Percentiles rank a stretch among this genome's conserved stretches.
phyloP scores from a whole-genome alignment of 2,797 vertebrate species.

The Sternotherus odoratus region DNA sequence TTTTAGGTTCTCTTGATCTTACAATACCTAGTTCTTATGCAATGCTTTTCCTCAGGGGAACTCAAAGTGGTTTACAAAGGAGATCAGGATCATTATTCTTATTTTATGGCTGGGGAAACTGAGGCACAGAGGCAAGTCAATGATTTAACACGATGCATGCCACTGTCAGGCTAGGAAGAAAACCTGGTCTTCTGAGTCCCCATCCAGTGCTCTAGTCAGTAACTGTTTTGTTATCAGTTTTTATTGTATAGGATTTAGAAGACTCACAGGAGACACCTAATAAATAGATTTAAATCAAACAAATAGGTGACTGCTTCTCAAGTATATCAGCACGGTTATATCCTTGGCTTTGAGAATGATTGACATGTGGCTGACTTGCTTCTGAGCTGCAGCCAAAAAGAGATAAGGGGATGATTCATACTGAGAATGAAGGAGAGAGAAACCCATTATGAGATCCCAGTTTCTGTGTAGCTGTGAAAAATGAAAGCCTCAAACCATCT shows the following conservation, averaged over 20 bases:
- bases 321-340: fast-evolving
- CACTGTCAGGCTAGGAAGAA: neutral
- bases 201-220: neutral
- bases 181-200: neutral
- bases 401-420: fast-evolving
- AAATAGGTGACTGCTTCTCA: fast-evolving
- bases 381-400: neutral
- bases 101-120: neutral
- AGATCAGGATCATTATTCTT: neutral
- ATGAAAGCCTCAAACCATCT: neutral
- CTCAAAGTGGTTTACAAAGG: neutral
- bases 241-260: neutral
- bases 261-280: neutral
- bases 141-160: neutral
- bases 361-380: neutral
- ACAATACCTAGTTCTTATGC: neutral
- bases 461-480: neutral
- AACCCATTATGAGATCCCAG: neutral
- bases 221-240: neutral
- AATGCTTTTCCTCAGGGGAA: neutral
- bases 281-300: neutral
- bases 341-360: fast-evolving
- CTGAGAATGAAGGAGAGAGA: neutral
- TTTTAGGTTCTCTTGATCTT: neutral
- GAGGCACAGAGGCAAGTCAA: neutral